A percentile compares a stretch with the other conserved stretches of the same genome.
Evolutionary conservation across 2,888 invertebrate species (phyloP).

Genomic region (Lampropteryx suffumata): DNA sequence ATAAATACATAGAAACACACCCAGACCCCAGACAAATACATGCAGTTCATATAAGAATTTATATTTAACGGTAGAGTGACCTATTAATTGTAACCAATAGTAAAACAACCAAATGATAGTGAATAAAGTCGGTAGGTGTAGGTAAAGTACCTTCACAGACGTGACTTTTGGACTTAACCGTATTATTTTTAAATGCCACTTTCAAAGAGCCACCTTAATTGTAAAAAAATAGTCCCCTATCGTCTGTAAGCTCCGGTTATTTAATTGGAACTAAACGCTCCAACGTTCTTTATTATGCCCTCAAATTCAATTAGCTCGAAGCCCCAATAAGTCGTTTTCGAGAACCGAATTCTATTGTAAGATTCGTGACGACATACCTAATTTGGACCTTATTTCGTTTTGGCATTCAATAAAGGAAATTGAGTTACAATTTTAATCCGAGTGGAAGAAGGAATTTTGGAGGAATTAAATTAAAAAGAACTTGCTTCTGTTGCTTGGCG

Average conservation of each 20-base stretch:
- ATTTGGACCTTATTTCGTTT: slow-evolving; percentile 32
- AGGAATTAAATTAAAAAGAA: slow-evolving; percentile 37
- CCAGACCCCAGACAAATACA: no score
- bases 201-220: slow-evolving; percentile 21
- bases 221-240: slow-evolving; percentile 27
- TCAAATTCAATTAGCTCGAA: slow-evolving; percentile 21
- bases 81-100: no score
- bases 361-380: slow-evolving; percentile 19
- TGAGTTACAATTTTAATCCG: slow-evolving; percentile 37
- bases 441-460: slow-evolving; percentile 35
- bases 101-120: no score
- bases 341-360: slow-evolving; percentile 5
- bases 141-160: no score
- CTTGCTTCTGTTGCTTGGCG: slow-evolving; percentile 11
- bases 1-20: no score
- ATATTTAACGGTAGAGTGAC: no score
- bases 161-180: slow-evolving; percentile 23
- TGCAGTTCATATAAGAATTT: no score
- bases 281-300: slow-evolving; percentile 20
- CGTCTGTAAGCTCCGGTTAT: slow-evolving; percentile 19
- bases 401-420: slow-evolving; percentile 43
- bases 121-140: no score
- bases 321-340: not conserved
- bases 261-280: slow-evolving; percentile 21
- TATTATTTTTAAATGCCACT: slow-evolving; percentile 13